Evolutionary conservation across 2,797 vertebrate species (phyloP).

Genomic region (Ctenopoma multispine): DNA sequence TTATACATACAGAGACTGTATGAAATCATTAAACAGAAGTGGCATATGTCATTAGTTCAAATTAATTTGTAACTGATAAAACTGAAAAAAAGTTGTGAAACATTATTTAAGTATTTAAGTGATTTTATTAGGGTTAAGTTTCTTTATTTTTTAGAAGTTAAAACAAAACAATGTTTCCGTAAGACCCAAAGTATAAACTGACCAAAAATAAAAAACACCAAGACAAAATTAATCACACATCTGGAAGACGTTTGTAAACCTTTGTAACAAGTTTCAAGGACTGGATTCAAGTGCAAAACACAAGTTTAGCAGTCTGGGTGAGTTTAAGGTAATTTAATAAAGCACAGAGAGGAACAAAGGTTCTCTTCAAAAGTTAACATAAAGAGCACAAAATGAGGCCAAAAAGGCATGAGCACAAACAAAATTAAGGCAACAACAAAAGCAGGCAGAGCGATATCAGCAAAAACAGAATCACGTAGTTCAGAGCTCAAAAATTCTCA

Average conservation of each 20-base stretch:
- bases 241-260: background rate
- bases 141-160: background rate
- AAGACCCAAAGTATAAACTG: background rate
- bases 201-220: background rate
- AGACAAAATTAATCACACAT: constrained; percentile 15
- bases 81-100: background rate
- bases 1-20: background rate
- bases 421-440: too few relatives aligned
- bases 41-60: background rate
- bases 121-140: background rate
- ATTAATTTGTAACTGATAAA: background rate
- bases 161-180: constrained; percentile 8
- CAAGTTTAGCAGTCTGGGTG: too few relatives aligned
- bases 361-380: too few relatives aligned
- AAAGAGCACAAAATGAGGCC: too few relatives aligned
- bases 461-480: too few relatives aligned
- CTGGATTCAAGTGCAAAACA: too few relatives aligned
- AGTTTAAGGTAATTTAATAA: too few relatives aligned
- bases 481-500: too few relatives aligned
- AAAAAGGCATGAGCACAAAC: too few relatives aligned
- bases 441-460: too few relatives aligned
- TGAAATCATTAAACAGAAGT: background rate
- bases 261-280: background rate
- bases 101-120: background rate
- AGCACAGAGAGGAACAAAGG: too few relatives aligned